Base-by-base conservation (phyloP, 2,888 invertebrate genomes). In the Boloria selene region DNA sequence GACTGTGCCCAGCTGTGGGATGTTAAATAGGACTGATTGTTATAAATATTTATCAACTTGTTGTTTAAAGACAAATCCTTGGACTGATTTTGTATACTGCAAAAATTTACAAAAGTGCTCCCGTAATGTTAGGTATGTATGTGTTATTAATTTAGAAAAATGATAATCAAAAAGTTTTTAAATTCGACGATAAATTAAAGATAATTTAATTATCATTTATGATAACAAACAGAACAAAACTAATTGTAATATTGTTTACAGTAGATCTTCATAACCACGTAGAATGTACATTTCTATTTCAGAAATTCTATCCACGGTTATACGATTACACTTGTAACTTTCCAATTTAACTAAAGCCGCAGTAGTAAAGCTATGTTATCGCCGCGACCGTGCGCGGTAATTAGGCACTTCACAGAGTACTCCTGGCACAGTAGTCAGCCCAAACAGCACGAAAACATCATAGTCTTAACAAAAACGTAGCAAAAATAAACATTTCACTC, bases 401-500 rank as follows among this genome's bases (percentile, higher is more conserved):
- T 64, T 64, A 56, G 63, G 45, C 45, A 18, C 63, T 64, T 64
- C 56, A 56, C 44, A 59, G 51, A 45, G 56, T 56, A 55, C 45
- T 54, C 53, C 64, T 55, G 59, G 53, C 63, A 45, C 49, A 58
- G 59, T 60, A 50, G 56, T 60, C 55, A 22, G 54, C 60, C 55
- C 31, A 45, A 67, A 67, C 50, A 50, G 58, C 64, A 50, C 54
- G 49, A 45, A 17, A 10, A 45, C 47, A 42, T 26, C 31, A 42
- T 14, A 22, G 26, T 44, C 13, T 14, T 42, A 17, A 22, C 56
- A 44, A 51, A 50, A 47, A 52, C 54, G 50, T 42, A 22, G 50
- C 56, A 63, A 63, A 64, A 64, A 64, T 64, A 56, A 64, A 64
- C 55, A 63, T 61, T 61, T 52, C 60, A 47, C 59, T 51, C 52